Percentiles rank a stretch among this genome's conserved stretches.
Conservation (phyloP, 2,797 vertebrate genomes). For the Oreochromis mossambicus region DNA sequence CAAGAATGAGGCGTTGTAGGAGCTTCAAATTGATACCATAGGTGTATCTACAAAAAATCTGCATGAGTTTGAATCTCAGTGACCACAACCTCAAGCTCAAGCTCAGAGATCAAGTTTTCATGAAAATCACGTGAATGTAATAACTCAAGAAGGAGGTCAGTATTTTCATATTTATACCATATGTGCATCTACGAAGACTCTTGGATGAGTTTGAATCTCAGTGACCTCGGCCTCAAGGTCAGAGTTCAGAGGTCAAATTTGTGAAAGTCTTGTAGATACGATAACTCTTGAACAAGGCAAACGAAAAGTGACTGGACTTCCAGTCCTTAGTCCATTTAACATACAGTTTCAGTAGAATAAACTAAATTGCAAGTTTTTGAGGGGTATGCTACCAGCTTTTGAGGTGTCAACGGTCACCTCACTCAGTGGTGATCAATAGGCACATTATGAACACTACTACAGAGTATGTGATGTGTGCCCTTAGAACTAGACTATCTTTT, state of each 20-base stretch:
- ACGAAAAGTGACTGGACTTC: background rate
- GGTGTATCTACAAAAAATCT: no score
- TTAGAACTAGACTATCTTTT: background rate
- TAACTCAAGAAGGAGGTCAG: no score
- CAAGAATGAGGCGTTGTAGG: background rate
- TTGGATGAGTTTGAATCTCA: no score
- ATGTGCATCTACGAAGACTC: no score
- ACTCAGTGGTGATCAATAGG: background rate
- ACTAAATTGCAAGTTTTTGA: background rate
- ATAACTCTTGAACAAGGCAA: background rate
- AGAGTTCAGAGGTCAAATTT: rapidly evolving
- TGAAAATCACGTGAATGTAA: no score
- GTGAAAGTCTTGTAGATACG: background rate
- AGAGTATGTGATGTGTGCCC: background rate
- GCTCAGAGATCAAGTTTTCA: no score
- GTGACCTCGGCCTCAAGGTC: no score
- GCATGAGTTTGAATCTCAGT: no score
- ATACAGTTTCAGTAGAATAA: background rate
- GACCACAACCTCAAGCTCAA: no score
- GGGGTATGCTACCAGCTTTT: background rate
- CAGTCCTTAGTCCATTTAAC: background rate
- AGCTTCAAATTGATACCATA: no score
- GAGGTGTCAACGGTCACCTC: background rate
- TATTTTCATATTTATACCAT: background rate
- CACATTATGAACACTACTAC: background rate